These are phyloP conservation scores for Sebastes reedi DNA, from an alignment of 2,797 vertebrate species.

Conservation along the genomic window DNA sequence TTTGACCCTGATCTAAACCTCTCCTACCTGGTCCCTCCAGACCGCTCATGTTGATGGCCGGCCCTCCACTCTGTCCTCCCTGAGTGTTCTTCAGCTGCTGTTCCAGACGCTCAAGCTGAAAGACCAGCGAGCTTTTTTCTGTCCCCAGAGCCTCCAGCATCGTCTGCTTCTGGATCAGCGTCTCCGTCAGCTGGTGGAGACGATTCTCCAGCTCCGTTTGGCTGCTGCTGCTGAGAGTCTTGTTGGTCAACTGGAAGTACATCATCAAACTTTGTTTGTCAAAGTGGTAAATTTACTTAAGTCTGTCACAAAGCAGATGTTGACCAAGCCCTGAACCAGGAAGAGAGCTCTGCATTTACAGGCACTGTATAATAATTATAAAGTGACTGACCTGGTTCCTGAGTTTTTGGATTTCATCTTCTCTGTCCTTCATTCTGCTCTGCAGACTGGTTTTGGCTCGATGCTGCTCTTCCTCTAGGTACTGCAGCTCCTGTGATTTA, in stretches of 20 bases:
- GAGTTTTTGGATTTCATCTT: slow-evolving; percentile 98
- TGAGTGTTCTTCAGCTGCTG: slow-evolving; percentile 89
- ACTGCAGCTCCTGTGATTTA: slow-evolving; percentile 88
- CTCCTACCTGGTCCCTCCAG: slow-evolving; percentile 86
- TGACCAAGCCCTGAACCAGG: not conserved
- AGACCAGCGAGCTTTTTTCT: slow-evolving; percentile 94
- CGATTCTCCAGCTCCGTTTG: slow-evolving; percentile 94
- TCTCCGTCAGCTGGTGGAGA: slow-evolving; percentile 97
- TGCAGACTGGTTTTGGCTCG: slow-evolving; percentile 91
- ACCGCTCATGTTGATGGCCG: slow-evolving; percentile 90
- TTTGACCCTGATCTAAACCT: too few relatives aligned
- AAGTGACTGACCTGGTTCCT: slow-evolving; percentile 90
- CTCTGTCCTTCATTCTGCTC: slow-evolving; percentile 93
- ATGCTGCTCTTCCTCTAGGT: slow-evolving; percentile 92
- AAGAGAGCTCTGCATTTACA: not conserved
- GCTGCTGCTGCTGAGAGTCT: slow-evolving; percentile 92
- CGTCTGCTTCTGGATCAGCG: slow-evolving; percentile 98
- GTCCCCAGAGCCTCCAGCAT: slow-evolving; percentile 97
- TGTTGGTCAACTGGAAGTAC: slow-evolving; percentile 91
- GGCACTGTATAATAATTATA: not conserved
- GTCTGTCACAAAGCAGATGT: not conserved
- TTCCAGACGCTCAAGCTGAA: slow-evolving; percentile 94
- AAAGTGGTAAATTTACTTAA: not conserved
- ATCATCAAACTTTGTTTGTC: not conserved
- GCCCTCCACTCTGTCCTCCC: slow-evolving; percentile 81